Evolutionary conservation across 2,888 invertebrate genomes (phyloP).

Genomic region (Tigriopus californicus): DNA sequence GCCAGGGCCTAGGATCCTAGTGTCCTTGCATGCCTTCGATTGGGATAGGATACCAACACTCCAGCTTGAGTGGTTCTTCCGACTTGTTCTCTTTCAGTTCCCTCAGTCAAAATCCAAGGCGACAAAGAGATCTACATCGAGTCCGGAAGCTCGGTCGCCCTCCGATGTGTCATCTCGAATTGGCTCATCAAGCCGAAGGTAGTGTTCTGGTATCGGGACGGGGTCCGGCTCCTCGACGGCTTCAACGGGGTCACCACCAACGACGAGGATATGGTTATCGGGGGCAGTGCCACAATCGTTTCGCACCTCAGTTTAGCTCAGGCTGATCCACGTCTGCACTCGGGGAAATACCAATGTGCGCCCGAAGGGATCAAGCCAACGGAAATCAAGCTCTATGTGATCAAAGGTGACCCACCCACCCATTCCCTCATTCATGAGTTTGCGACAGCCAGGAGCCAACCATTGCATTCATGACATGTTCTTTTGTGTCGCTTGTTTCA

Average conservation of each 20-base stretch:
- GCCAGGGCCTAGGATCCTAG: too few relatives aligned
- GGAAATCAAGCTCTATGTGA: conserved; percentile 7
- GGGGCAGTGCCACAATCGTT: neutral
- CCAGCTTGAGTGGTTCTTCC: too few relatives aligned
- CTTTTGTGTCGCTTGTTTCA: too few relatives aligned
- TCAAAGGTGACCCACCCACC: conserved; percentile 1
- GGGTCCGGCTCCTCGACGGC: neutral
- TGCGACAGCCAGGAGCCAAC: too few relatives aligned
- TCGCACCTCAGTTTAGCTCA: neutral
- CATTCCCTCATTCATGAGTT: too few relatives aligned
- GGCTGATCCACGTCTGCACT: neutral
- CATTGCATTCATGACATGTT: too few relatives aligned
- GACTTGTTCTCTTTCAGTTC: neutral
- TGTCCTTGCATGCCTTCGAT: too few relatives aligned
- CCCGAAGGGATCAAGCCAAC: neutral
- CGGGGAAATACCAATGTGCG: neutral
- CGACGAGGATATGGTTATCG: neutral
- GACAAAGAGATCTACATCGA: conserved; percentile 6
- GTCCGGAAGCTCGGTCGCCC: neutral
- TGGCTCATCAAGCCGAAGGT: neutral
- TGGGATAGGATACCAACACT: too few relatives aligned
- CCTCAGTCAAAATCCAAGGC: neutral
- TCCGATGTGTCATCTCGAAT: neutral
- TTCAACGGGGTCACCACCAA: neutral
- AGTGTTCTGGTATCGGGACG: conserved; percentile 3